Evolutionary conservation across 2,113 vertebrate genomes (phyloP).

Genomic region (Cyanistes caeruleus): DNA sequence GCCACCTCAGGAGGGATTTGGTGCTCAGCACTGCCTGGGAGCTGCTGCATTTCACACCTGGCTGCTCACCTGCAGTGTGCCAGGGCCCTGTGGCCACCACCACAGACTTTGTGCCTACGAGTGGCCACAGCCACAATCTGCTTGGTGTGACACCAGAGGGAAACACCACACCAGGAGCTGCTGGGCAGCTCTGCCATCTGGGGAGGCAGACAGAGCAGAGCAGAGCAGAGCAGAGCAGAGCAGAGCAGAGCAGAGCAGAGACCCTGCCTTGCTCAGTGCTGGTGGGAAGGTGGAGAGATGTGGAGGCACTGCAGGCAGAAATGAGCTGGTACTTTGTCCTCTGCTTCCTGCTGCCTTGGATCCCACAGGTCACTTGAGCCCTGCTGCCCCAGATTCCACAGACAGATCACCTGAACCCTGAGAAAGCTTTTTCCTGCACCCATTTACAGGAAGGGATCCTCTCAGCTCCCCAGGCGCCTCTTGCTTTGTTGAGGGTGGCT

Average conservation of each 20-base stretch:
- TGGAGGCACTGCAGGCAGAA: neutral
- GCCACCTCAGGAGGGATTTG: neutral
- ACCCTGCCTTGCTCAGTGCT: neutral
- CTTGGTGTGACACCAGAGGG: neutral
- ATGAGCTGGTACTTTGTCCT: neutral
- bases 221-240: neutral
- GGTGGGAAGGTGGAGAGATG: neutral
- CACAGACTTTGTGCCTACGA: rapidly evolving
- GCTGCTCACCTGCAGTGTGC: neutral
- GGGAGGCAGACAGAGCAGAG: neutral
- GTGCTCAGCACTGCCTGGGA: neutral
- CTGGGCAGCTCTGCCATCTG: neutral
- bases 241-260: neutral
- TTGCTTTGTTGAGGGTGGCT: neutral
- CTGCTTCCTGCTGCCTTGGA: neutral
- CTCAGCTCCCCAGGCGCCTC: neutral
- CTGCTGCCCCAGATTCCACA: neutral
- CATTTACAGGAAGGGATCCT: neutral
- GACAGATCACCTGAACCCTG: neutral
- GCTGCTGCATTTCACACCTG: neutral
- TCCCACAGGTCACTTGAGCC: neutral
- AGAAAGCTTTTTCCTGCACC: neutral
- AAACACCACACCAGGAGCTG: neutral
- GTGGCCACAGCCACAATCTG: neutral
- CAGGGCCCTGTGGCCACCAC: neutral